phyloP scores from a whole-genome alignment of 2,113 vertebrate species.

The Chaetodon auriga region DNA sequence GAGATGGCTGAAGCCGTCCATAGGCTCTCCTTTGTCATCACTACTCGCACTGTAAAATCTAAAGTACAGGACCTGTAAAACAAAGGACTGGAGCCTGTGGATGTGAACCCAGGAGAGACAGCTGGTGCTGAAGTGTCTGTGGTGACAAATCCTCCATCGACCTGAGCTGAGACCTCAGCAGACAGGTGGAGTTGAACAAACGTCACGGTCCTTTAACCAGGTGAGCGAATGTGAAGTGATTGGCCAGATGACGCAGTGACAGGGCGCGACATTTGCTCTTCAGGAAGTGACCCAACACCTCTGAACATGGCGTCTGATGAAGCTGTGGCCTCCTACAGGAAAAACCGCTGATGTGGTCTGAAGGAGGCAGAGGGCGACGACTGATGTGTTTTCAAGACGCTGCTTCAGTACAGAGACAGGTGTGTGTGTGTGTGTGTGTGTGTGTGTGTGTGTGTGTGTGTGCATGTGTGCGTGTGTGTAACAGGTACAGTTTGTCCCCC shows the following conservation, averaged over 20 bases:
- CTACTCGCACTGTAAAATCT: too few relatives aligned
- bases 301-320: conserved; percentile 15
- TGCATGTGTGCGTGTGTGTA: neutral
- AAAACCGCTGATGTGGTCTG: conserved; percentile 42
- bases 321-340: conserved; percentile 46
- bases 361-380: neutral
- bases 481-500: too few relatives aligned
- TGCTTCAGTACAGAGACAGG: conserved; percentile 27
- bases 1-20: too few relatives aligned
- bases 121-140: neutral
- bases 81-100: neutral
- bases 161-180: neutral
- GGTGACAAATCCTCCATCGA: neutral
- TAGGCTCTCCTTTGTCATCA: too few relatives aligned
- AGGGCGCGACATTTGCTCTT: conserved; percentile 73
- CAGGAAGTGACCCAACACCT: conserved; percentile 81
- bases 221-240: conserved; percentile 67
- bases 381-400: conserved; percentile 54
- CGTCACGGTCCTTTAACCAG: conserved; percentile 8
- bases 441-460: neutral
- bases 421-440: conserved; percentile 20
- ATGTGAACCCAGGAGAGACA: neutral
- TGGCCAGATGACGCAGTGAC: conserved; percentile 68
- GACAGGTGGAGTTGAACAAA: conserved; percentile 23
- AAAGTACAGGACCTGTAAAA: too few relatives aligned